A percentile compares a stretch with the other conserved stretches of the same genome.
phyloP scores from a whole-genome alignment of 2,888 invertebrate species.

The Theretra japonica region DNA sequence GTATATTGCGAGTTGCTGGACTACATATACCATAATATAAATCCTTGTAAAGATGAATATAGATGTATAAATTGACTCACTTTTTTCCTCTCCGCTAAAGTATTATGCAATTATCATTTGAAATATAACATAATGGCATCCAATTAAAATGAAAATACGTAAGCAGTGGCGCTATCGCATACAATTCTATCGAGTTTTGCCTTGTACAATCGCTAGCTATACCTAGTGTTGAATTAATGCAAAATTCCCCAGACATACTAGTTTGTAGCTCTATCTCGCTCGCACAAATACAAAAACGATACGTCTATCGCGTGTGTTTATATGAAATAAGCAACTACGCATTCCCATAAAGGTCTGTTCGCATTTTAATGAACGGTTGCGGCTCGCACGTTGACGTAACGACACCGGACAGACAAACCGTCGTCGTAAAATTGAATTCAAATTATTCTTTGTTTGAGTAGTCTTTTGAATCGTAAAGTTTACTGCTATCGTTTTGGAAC shows the following conservation, averaged over 20 bases:
- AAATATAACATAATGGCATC: too few species aligned
- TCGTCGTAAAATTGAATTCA: too few species aligned
- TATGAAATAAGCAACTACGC: neutral
- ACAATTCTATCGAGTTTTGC: neutral
- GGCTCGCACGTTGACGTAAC: neutral
- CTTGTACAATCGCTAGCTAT: neutral
- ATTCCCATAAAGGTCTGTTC: slow-evolving; percentile 3
- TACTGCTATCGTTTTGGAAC: too few species aligned
- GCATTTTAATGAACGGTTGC: neutral
- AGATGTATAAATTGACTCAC: too few species aligned
- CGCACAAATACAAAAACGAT: neutral
- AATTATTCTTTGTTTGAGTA: neutral
- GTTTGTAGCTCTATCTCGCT: neutral
- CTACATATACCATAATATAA: too few species aligned
- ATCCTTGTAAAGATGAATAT: too few species aligned
- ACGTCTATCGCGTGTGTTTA: neutral
- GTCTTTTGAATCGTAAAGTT: too few species aligned
- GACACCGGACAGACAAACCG: neutral
- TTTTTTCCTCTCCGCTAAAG: too few species aligned
- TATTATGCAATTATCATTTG: too few species aligned
- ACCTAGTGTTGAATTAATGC: slow-evolving; percentile 1
- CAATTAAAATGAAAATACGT: too few species aligned
- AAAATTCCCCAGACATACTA: neutral
- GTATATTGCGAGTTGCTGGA: too few species aligned
- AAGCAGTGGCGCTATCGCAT: too few species aligned